A percentile compares a stretch with the other conserved stretches of the same genome.
Evolutionary conservation across 2,797 vertebrate species (phyloP).

Genomic region (Falco naumanni): DNA sequence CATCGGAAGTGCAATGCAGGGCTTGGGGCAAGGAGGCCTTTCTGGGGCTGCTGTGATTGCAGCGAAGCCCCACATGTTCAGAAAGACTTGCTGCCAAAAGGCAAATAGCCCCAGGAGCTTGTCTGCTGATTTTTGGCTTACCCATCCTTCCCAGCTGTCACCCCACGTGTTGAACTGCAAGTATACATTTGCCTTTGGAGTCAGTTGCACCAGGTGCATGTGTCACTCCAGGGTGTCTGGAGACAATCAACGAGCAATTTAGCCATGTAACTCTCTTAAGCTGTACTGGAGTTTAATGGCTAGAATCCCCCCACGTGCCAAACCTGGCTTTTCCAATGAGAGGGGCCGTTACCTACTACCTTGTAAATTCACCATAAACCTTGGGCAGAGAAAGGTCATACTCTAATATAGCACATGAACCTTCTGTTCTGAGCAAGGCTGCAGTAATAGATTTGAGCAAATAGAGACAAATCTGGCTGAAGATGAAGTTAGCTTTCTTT

Average conservation of each 20-base stretch:
- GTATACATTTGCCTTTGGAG: background rate
- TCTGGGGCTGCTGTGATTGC: background rate
- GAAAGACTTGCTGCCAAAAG: constrained; percentile 13
- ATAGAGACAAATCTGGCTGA: background rate
- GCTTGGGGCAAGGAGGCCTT: background rate
- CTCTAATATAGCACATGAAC: background rate
- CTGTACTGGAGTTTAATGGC: background rate
- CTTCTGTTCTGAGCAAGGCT: background rate
- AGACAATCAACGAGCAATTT: background rate
- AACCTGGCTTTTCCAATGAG: background rate
- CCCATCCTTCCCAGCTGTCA: background rate
- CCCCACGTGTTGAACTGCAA: background rate
- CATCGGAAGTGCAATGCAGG: background rate
- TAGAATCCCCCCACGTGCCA: background rate
- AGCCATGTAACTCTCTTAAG: background rate
- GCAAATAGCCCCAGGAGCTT: background rate
- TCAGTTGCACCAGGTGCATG: background rate
- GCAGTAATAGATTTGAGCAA: background rate
- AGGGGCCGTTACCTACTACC: background rate
- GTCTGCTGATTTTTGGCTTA: background rate
- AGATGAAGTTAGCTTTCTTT: background rate
- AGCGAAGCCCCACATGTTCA: background rate
- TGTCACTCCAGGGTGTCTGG: background rate
- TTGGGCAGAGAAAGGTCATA: background rate
- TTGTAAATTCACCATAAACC: background rate